Evolutionary conservation across 2,888 invertebrate genomes (phyloP).

Genomic region (Kryphioiulus occultus): DNA sequence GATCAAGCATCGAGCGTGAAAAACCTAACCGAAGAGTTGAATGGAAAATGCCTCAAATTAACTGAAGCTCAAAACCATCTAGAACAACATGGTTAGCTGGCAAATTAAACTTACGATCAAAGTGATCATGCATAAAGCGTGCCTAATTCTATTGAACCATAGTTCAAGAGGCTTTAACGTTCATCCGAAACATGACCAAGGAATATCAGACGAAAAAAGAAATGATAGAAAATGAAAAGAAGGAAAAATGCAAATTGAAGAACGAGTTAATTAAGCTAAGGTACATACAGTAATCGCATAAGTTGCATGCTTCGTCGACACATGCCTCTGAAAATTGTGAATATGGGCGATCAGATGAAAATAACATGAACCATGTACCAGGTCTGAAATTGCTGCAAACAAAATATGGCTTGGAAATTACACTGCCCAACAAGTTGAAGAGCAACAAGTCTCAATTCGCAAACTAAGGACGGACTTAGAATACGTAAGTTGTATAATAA

Average conservation of each 20-base stretch:
- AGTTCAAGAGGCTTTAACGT: constrained; percentile 3
- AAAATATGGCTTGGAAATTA: neutral
- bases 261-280: neutral
- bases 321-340: too few relatives aligned
- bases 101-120: neutral
- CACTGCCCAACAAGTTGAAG: neutral
- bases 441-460: neutral
- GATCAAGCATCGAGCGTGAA: constrained; percentile 1
- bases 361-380: neutral
- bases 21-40: neutral
- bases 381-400: neutral
- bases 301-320: neutral
- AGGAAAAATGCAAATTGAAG: neutral
- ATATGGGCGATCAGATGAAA: neutral
- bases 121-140: neutral
- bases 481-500: neutral
- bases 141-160: constrained; percentile 1
- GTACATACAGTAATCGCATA: neutral
- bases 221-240: neutral
- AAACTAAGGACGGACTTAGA: neutral
- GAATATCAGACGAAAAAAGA: neutral
- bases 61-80: constrained; percentile 19
- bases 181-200: neutral
- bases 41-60: neutral
- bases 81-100: neutral